These are phyloP conservation scores for Setophaga petechia DNA, from an alignment of 2,113 vertebrate species.

Conservation along the genomic window DNA sequence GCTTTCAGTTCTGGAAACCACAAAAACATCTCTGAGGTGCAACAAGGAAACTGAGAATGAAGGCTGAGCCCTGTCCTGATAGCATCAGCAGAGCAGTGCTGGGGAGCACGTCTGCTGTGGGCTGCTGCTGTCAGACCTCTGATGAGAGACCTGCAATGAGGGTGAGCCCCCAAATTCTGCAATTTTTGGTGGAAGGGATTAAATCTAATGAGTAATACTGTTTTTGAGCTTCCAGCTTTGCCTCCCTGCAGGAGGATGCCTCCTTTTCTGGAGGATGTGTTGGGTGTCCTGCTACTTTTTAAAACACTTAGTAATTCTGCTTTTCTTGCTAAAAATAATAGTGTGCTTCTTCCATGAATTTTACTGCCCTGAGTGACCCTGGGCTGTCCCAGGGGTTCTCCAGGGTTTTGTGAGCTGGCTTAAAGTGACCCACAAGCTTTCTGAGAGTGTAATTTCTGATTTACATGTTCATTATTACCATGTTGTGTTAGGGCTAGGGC, in stretches of 20 bases:
- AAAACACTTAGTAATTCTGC: background rate
- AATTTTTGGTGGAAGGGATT: background rate
- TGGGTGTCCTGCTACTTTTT: background rate
- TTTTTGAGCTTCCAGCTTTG: background rate
- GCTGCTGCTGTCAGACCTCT: background rate
- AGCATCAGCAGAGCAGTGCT: background rate
- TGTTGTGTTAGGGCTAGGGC: background rate
- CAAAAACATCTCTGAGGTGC: conserved; percentile 32
- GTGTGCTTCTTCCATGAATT: background rate
- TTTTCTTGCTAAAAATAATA: background rate
- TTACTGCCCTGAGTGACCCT: background rate
- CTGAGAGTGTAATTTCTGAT: background rate
- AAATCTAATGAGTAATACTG: background rate
- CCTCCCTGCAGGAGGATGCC: background rate
- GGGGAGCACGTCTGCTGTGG: background rate
- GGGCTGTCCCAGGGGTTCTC: background rate
- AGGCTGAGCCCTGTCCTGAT: background rate
- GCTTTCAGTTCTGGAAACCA: conserved; percentile 46
- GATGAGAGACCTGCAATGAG: background rate
- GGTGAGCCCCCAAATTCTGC: background rate
- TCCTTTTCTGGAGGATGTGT: background rate
- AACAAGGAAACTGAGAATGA: conserved; percentile 3
- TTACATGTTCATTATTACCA: background rate
- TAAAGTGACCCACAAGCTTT: background rate
- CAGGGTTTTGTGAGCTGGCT: background rate